These are phyloP conservation scores for Triplophysa siluroides DNA, from an alignment of 2,113 vertebrate species.

Conservation along the genomic window DNA sequence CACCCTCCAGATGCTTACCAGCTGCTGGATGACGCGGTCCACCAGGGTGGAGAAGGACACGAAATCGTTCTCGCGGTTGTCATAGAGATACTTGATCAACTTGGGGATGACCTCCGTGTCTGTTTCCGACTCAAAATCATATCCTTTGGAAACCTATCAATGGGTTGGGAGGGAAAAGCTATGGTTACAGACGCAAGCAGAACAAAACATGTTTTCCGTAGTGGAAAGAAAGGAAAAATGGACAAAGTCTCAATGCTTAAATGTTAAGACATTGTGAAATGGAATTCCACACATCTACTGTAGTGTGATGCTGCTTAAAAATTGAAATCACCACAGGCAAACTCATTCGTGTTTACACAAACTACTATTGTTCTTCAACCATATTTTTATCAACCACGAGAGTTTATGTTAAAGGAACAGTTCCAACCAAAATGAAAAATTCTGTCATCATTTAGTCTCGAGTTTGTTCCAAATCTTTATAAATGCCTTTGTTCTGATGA, in stretches of 20 bases:
- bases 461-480: no score
- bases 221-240: not conserved
- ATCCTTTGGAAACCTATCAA: conserved; percentile 88
- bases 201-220: conserved; percentile 29
- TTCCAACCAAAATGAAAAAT: no score
- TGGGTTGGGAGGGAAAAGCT: conserved; percentile 22
- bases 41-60: conserved; percentile 88
- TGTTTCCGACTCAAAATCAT: conserved; percentile 95
- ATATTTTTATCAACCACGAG: no score
- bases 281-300: not conserved
- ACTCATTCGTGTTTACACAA: no score
- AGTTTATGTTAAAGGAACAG: no score
- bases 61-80: conserved; percentile 86
- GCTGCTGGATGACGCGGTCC: conserved; percentile 89
- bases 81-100: conserved; percentile 92
- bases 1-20: conserved; percentile 79
- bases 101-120: conserved; percentile 97
- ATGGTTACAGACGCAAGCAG: conserved; percentile 46
- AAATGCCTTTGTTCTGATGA: no score
- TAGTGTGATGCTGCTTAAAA: not conserved
- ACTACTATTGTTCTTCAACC: no score
- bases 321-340: no score
- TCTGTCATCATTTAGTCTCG: no score
- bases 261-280: not conserved
- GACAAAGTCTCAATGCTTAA: not conserved